Evolutionary conservation across 30 jellyfish, hydroid and myxozoan species (phyloP).

Genomic region (Hydractinia echinata): DNA sequence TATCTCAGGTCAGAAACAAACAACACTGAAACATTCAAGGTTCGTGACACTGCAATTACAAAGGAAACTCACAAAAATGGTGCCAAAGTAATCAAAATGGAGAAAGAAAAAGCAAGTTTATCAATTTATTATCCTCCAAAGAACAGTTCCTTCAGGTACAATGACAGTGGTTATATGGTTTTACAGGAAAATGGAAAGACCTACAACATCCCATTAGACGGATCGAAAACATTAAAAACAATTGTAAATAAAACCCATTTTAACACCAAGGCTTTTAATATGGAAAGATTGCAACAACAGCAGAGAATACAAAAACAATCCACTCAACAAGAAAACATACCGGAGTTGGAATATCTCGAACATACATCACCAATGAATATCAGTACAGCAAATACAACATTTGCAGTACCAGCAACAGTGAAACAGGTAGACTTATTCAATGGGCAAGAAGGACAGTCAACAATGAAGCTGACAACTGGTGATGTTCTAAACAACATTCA

Average conservation of each 20-base stretch:
- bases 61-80: conserved; percentile 27
- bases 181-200: conserved; percentile 25
- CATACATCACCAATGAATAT: no score
- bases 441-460: no score
- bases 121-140: conserved; percentile 32
- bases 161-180: conserved; percentile 32
- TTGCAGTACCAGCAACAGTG: no score
- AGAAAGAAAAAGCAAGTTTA: conserved; percentile 28
- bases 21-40: conserved; percentile 24
- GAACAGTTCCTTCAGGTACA: conserved; percentile 10
- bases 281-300: no score
- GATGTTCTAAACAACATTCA: no score
- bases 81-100: conserved; percentile 38
- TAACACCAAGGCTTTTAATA: neutral
- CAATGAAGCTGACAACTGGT: no score
- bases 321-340: no score
- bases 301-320: no score
- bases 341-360: no score
- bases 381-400: no score
- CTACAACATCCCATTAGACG: conserved; percentile 28
- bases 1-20: conserved; percentile 2
- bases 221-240: conserved; percentile 12
- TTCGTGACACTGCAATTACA: conserved; percentile 28
- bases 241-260: neutral
- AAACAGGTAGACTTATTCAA: no score